Conservation (phyloP, 2,888 invertebrate species). For the Leptopilina drosophilae region DNA sequence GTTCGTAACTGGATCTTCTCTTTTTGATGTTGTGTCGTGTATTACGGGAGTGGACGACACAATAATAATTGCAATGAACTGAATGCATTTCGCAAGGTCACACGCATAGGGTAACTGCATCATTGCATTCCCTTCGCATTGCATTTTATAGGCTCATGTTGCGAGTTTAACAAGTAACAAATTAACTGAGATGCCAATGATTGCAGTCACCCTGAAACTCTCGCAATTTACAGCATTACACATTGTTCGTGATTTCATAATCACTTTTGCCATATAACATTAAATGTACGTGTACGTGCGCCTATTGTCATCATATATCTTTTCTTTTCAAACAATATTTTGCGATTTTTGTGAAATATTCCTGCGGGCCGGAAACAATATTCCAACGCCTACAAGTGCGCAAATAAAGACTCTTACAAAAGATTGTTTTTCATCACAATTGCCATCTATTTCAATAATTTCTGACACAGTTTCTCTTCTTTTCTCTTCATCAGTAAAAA, state of each 20-base stretch:
- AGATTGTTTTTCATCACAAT: not conserved
- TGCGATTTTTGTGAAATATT: conserved; percentile 26
- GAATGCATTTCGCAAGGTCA: conserved; percentile 32
- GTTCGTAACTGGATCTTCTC: conserved; percentile 50
- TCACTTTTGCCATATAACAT: not conserved
- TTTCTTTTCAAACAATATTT: not conserved
- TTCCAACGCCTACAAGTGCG: not conserved
- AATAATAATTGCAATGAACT: conserved; percentile 40
- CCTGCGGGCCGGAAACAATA: not conserved
- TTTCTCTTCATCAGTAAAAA: no score
- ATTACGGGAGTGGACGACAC: conserved; percentile 23
- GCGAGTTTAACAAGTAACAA: conserved; percentile 16
- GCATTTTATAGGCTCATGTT: conserved; percentile 10
- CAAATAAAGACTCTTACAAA: conserved; percentile 5
- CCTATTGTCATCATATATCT: conserved; percentile 8
- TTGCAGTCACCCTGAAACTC: conserved; percentile 13
- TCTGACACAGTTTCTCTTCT: no score
- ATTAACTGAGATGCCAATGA: conserved; percentile 30
- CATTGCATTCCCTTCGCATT: conserved; percentile 18
- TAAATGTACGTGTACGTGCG: not conserved
- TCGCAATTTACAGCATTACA: conserved; percentile 4
- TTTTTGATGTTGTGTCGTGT: conserved; percentile 34
- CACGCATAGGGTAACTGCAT: conserved; percentile 14
- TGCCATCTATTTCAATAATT: not conserved
- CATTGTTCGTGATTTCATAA: conserved; percentile 6